Conservation (phyloP, 1,140 invertebrate genomes). For the Fopius arisanus region DNA sequence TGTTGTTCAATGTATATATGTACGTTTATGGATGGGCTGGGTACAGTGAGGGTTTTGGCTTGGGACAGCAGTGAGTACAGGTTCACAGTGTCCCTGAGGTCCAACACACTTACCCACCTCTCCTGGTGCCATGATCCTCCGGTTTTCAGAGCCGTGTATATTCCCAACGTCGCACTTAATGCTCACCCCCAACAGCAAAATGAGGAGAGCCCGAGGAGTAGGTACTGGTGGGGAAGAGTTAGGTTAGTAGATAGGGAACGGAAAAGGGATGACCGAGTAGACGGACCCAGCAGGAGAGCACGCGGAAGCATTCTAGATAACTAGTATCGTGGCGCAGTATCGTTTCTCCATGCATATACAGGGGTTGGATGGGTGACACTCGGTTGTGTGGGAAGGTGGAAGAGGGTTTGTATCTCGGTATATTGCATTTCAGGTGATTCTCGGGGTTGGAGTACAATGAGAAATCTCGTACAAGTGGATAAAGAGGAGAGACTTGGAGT, state of each 20-base stretch:
- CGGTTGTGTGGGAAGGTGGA: neutral
- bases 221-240: neutral
- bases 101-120: conserved; percentile 36
- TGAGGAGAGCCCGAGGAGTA: conserved; percentile 13
- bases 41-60: conserved; percentile 26
- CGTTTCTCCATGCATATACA: conserved; percentile 26
- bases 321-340: conserved; percentile 32
- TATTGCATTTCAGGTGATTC: conserved; percentile 26
- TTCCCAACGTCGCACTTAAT: conserved; percentile 48
- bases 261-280: conserved; percentile 30
- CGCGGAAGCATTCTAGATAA: conserved; percentile 26
- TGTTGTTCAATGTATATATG: conserved; percentile 28
- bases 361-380: neutral
- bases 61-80: conserved; percentile 31
- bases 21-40: conserved; percentile 14
- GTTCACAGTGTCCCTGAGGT: conserved; percentile 39
- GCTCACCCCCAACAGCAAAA: conserved; percentile 45
- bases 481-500: neutral
- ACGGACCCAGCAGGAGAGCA: neutral
- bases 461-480: conserved; percentile 1
- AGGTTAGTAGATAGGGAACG: conserved; percentile 28
- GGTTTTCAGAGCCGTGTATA: conserved; percentile 36
- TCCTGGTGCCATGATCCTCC: conserved; percentile 41
- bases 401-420: neutral
- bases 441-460: neutral